Conservation (phyloP, 1,140 invertebrate species). For the Physella acuta region DNA sequence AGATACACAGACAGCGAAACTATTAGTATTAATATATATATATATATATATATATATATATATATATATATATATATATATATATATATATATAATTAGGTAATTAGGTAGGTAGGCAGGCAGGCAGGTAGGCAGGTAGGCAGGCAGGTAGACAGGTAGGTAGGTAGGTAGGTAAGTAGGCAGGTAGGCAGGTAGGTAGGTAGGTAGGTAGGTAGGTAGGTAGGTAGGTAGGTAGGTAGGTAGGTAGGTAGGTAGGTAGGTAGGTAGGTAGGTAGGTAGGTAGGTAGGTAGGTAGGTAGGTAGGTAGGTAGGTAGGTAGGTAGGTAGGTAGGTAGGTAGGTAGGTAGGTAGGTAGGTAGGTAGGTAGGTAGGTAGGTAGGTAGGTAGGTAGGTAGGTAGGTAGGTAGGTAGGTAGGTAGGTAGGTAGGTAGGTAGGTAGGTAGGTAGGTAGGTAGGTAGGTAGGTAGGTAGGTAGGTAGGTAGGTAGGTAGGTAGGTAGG, state of each 20-base stretch:
- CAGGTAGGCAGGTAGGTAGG: not conserved
- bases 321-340: not conserved
- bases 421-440: not conserved
- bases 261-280: not conserved
- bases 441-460: not conserved
- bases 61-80: conserved; percentile 5
- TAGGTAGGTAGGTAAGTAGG: not conserved
- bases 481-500: conserved; percentile 7
- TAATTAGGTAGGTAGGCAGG: conserved; percentile 2
- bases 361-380: not conserved
- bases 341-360: not conserved
- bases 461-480: not conserved
- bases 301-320: not conserved
- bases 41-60: conserved; percentile 5
- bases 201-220: not conserved
- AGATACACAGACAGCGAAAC: no score
- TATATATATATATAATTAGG: conserved; percentile 3
- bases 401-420: not conserved
- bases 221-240: not conserved
- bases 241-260: not conserved
- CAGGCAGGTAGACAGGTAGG: not conserved
- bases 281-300: not conserved
- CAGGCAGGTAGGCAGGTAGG: conserved; percentile 1
- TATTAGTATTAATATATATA: not conserved
- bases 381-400: not conserved